phyloP scores from a whole-genome alignment of 2,113 vertebrate species.

The Axis porcinus region DNA sequence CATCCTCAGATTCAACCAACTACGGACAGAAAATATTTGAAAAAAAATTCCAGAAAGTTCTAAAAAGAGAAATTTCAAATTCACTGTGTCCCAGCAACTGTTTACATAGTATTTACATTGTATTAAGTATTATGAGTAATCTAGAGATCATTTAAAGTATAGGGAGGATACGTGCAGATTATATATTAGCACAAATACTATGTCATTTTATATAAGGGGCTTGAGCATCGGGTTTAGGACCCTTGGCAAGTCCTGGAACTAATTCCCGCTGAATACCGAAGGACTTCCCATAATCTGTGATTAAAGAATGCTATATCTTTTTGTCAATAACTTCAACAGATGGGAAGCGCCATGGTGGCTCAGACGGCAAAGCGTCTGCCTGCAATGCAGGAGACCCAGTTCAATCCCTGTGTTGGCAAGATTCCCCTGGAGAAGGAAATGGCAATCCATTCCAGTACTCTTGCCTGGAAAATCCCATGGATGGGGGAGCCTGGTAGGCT shows the following conservation, averaged over 20 bases:
- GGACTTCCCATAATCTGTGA: neutral
- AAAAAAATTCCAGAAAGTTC: neutral
- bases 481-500: neutral
- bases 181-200: neutral
- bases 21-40: neutral
- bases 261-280: neutral
- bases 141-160: neutral
- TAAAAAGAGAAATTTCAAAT: neutral
- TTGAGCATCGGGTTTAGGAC: neutral
- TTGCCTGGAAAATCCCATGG: neutral
- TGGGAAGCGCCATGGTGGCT: neutral
- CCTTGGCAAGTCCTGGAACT: neutral
- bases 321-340: conserved; percentile 5
- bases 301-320: neutral
- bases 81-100: neutral
- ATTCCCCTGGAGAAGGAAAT: neutral
- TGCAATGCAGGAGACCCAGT: rapidly evolving
- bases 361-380: rapidly evolving
- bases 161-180: neutral
- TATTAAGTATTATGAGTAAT: neutral
- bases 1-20: neutral
- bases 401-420: neutral
- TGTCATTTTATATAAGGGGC: neutral
- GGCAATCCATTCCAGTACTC: neutral
- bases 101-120: neutral